Conservation (phyloP, 2,888 invertebrate species). For the Tetheella fluctuosa region DNA sequence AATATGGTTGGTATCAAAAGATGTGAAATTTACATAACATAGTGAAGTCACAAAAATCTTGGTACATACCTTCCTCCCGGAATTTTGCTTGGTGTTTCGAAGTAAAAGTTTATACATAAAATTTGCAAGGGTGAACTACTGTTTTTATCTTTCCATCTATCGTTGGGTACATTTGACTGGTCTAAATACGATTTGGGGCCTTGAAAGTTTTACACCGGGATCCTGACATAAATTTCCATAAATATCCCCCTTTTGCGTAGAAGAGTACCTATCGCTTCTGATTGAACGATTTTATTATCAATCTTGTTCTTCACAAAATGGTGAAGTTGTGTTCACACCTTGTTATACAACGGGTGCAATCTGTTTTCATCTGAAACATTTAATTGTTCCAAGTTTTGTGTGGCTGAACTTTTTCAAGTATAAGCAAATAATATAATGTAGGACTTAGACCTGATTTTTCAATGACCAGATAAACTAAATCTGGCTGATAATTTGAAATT, state of each 20-base stretch:
- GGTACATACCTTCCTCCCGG: not conserved
- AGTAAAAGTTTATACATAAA: constrained; percentile 21
- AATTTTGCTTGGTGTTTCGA: constrained; percentile 18
- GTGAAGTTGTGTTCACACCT: constrained; percentile 27
- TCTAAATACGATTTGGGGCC: constrained; percentile 55
- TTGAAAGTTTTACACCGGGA: constrained; percentile 62
- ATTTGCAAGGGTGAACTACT: constrained; percentile 20
- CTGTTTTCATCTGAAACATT: no score
- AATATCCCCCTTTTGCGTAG: constrained; percentile 56
- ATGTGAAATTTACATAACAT: not conserved
- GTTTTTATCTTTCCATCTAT: constrained; percentile 19
- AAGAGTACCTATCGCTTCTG: constrained; percentile 46
- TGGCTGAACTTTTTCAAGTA: no score
- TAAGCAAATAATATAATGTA: no score
- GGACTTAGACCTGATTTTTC: no score
- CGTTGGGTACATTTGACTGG: constrained; percentile 30
- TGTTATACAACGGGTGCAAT: not conserved
- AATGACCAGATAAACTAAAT: no score
- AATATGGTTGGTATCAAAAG: not conserved
- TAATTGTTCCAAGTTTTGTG: no score
- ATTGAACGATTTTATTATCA: constrained; percentile 37
- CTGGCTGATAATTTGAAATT: no score
- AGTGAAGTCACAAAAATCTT: not conserved
- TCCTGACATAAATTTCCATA: constrained; percentile 66
- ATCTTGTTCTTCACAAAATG: constrained; percentile 15